phyloP scores from a whole-genome alignment of 2,888 invertebrate species.

The Athalia rosae region DNA sequence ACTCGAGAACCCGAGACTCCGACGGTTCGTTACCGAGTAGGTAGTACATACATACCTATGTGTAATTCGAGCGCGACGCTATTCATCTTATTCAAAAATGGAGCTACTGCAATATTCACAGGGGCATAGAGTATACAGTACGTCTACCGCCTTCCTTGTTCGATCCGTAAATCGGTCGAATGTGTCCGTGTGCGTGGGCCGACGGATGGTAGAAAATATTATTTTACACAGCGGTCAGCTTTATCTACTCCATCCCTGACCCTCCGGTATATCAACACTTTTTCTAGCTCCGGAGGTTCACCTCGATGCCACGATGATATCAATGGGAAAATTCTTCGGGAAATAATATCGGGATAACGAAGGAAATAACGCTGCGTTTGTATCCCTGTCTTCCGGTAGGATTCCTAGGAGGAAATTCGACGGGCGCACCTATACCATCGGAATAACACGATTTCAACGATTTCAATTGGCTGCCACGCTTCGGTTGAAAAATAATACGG shows the following conservation, averaged over 20 bases:
- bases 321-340: slow-evolving; percentile 18
- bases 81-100: slow-evolving; percentile 45
- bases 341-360: no score
- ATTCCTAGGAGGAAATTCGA: no score
- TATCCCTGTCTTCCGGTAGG: no score
- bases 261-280: slow-evolving; percentile 26
- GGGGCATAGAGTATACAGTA: background rate
- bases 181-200: slow-evolving; percentile 3
- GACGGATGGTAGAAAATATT: slow-evolving; percentile 23
- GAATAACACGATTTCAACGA: background rate
- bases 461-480: slow-evolving; percentile 4
- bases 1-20: slow-evolving; percentile 61
- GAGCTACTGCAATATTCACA: slow-evolving; percentile 29
- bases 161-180: slow-evolving; percentile 17
- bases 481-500: background rate
- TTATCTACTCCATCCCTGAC: slow-evolving; percentile 40
- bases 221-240: slow-evolving; percentile 9
- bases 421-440: no score
- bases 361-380: no score
- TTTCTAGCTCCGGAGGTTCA: background rate
- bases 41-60: no score
- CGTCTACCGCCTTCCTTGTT: background rate
- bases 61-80: slow-evolving; percentile 61
- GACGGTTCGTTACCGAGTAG: slow-evolving; percentile 62
- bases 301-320: slow-evolving; percentile 11